Evolutionary conservation across 2,797 vertebrate species (phyloP).

Genomic region (Harpagifer antarcticus): DNA sequence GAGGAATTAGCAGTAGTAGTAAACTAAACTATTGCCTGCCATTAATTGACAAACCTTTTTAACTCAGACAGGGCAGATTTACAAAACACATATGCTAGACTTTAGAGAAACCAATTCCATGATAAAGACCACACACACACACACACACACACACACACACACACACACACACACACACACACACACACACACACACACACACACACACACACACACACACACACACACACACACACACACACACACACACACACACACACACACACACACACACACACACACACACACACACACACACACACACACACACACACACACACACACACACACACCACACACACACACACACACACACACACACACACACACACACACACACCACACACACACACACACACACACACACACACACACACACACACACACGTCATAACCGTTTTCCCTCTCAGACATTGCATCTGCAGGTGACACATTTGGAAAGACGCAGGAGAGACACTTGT

Average conservation of each 20-base stretch:
- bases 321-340: background rate
- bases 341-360: slow-evolving; percentile 1
- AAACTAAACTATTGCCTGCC: background rate
- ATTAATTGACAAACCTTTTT: too few relatives aligned
- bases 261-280: background rate
- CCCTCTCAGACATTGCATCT: background rate
- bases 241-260: too few relatives aligned
- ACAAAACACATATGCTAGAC: too few relatives aligned
- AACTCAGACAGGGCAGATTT: too few relatives aligned
- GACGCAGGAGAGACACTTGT: background rate
- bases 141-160: slow-evolving; percentile 1
- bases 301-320: slow-evolving; percentile 7
- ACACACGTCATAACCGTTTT: background rate
- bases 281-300: slow-evolving; percentile 4
- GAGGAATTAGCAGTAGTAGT: background rate
- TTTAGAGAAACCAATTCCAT: background rate
- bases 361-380: slow-evolving; percentile 13
- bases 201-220: too few relatives aligned
- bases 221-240: too few relatives aligned
- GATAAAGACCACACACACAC: slow-evolving; percentile 4
- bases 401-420: slow-evolving; percentile 2
- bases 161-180: slow-evolving; percentile 5
- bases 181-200: slow-evolving; percentile 1
- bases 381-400: slow-evolving; percentile 1
- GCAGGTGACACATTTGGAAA: too few relatives aligned